Percentiles rank a stretch among this genome's conserved stretches.
Evolutionary conservation across 2,797 vertebrate species (phyloP).

Genomic region (Phrynocephalus guinanensis): DNA sequence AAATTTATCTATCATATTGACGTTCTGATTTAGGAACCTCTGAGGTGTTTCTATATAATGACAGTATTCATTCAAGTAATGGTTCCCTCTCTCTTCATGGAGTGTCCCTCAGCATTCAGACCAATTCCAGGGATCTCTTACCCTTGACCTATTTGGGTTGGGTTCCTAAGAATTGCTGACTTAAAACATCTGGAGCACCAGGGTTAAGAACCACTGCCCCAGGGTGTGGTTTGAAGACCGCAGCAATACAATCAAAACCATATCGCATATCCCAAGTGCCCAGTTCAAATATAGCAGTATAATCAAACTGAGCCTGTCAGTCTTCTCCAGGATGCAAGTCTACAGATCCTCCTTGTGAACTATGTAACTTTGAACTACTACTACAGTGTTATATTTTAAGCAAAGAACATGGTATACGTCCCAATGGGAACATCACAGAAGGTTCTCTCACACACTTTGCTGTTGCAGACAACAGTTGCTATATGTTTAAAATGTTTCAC

Average conservation of each 20-base stretch:
- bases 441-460: constrained; percentile 61
- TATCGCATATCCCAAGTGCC: background rate
- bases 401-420: constrained; percentile 43
- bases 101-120: too few species aligned
- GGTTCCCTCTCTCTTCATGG: too few species aligned
- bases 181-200: too few species aligned
- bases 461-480: constrained; percentile 72
- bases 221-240: background rate
- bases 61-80: background rate
- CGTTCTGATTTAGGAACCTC: background rate
- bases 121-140: too few species aligned
- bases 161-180: too few species aligned
- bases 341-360: constrained; percentile 40
- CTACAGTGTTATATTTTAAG: background rate
- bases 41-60: background rate
- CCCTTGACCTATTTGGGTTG: too few species aligned
- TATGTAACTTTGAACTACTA: constrained; percentile 39
- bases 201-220: background rate
- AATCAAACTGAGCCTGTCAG: background rate
- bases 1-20: background rate
- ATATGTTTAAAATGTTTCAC: constrained; percentile 59
- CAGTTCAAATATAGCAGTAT: background rate
- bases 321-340: constrained; percentile 44
- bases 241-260: background rate
- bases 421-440: constrained; percentile 42